A percentile compares a stretch with the other conserved stretches of the same genome.
Evolutionary conservation across 2,113 vertebrate species (phyloP).

Genomic region (Gracilinanus agilis): DNA sequence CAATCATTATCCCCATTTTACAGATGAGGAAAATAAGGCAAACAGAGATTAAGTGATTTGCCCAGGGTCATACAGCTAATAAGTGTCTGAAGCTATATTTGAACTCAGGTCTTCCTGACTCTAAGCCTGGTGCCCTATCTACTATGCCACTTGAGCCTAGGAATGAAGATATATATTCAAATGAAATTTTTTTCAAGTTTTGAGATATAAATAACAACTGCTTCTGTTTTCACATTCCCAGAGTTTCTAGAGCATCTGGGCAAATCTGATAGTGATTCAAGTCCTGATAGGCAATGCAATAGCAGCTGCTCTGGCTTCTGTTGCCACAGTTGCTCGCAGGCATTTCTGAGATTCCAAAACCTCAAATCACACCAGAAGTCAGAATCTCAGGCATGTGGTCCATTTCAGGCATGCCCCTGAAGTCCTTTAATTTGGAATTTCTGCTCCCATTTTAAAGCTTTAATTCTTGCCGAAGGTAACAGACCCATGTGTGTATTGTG

Average conservation of each 20-base stretch:
- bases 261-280: not conserved
- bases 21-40: not conserved
- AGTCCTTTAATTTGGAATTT: not conserved
- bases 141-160: not conserved
- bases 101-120: not conserved
- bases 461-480: not conserved
- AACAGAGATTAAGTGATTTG: not conserved
- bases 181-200: not conserved
- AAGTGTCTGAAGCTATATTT: not conserved
- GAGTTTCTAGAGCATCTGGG: not conserved
- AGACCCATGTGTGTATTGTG: too few relatives aligned
- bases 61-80: not conserved
- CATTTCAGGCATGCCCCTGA: not conserved
- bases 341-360: not conserved
- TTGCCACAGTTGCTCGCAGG: not conserved
- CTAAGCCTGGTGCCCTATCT: not conserved
- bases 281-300: not conserved
- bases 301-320: not conserved
- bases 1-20: not conserved
- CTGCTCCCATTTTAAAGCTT: not conserved
- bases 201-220: not conserved
- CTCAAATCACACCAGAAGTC: not conserved
- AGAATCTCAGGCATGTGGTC: not conserved
- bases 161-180: not conserved
- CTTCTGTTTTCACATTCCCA: not conserved